Evolutionary conservation across 2,888 invertebrate genomes (phyloP).

Genomic region (Bedellia somnulentella): DNA sequence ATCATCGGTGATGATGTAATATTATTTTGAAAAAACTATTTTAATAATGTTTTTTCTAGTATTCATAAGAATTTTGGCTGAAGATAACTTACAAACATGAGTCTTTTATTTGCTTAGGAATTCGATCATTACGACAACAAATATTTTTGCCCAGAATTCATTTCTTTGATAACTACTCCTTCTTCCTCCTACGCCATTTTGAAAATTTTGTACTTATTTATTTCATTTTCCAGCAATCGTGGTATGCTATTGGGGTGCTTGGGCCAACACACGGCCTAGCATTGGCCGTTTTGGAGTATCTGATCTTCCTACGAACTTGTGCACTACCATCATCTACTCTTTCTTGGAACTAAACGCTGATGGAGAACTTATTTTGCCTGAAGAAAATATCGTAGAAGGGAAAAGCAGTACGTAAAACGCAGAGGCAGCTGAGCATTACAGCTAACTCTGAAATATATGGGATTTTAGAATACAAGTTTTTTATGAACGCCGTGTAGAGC

Average conservation of each 20-base stretch:
- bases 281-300: conserved; percentile 4
- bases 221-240: conserved; percentile 2
- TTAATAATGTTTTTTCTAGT: no score
- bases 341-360: conserved; percentile 5
- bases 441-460: not conserved
- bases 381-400: conserved; percentile 2
- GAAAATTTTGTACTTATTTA: not conserved
- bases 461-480: no score
- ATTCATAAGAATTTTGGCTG: no score
- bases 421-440: not conserved
- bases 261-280: conserved; percentile 5
- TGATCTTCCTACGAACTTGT: conserved; percentile 4
- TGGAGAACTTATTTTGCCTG: conserved; percentile 2
- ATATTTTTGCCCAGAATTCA: no score
- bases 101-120: no score
- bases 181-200: no score
- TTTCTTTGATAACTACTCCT: no score
- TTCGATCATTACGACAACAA: no score
- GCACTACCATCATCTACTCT: conserved; percentile 7
- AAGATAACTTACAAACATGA: no score
- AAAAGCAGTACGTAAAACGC: conserved; percentile 8
- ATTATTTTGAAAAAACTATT: no score
- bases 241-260: conserved; percentile 7
- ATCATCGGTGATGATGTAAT: no score
- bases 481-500: no score